Conservation (phyloP, 2,888 invertebrate species). For the Cryptocephalus moraei region DNA sequence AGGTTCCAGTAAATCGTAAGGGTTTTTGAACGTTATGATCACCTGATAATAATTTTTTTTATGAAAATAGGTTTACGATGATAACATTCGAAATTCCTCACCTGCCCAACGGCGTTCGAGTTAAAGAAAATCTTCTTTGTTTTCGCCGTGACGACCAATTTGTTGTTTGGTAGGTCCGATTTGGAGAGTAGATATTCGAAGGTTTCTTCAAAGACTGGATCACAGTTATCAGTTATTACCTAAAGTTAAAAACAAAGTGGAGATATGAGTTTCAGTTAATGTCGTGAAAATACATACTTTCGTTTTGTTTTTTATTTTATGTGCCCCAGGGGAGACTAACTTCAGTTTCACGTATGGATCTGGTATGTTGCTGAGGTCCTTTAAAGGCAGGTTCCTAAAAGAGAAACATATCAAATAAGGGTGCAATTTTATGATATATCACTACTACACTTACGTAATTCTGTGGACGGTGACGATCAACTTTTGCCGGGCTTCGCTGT, state of each 20-base stretch:
- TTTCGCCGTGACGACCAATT: slow-evolving; percentile 69
- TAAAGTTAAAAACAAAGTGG: slow-evolving; percentile 21
- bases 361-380: slow-evolving; percentile 72
- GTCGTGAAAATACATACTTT: slow-evolving; percentile 12
- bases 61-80: neutral
- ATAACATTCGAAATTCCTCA: slow-evolving; percentile 10
- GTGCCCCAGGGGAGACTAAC: slow-evolving; percentile 58
- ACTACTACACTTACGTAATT: slow-evolving; percentile 56
- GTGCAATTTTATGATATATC: neutral
- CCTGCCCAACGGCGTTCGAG: slow-evolving; percentile 51
- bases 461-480: slow-evolving; percentile 75
- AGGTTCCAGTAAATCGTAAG: slow-evolving; percentile 54
- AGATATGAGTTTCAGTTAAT: neutral
- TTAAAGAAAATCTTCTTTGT: slow-evolving; percentile 65
- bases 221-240: slow-evolving; percentile 72
- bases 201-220: slow-evolving; percentile 79
- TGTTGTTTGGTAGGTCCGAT: slow-evolving; percentile 61
- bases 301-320: slow-evolving; percentile 54
- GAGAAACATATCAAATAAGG: slow-evolving; percentile 5
- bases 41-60: slow-evolving; percentile 42
- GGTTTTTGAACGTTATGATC: slow-evolving; percentile 51
- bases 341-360: slow-evolving; percentile 85
- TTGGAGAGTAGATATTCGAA: slow-evolving; percentile 77
- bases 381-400: slow-evolving; percentile 64
- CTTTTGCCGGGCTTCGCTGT: slow-evolving; percentile 69